Base-by-base conservation (phyloP, 2,888 invertebrate species). In the Urechis unicinctus region DNA sequence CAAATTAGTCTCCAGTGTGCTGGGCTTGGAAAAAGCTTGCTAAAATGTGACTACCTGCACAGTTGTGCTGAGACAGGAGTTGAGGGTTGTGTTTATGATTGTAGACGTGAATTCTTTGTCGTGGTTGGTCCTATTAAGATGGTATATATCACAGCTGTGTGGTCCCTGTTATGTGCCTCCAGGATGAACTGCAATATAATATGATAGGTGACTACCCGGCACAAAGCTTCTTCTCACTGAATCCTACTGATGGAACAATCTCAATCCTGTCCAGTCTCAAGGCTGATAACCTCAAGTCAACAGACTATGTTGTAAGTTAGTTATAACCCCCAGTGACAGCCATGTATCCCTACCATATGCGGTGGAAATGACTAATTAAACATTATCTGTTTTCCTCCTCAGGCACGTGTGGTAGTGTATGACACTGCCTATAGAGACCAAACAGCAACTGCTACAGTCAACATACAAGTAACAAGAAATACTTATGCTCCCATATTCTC, bases 221-320 rank as follows among this genome's bases (percentile, higher is more conserved):
- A 5, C 55, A 60, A 28, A 61, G 59, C 29, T 74, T 68, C 63
- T 72, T 74, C 59, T 55, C 52, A 17, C 60, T 74, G 48, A 58
- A 67, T 24, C 52, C 59, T 21, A 31, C 45, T 1, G 67, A 59
- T 30, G 72, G 72, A 9, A 51, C 54, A 5, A 64, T 74, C 22
- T 49, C 44, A 2, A 58, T 73, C 22, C 62, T 48, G 51, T 59
- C 59, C 50, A 46, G 48, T 17, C 54, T 66, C 51, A 66, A 68
- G 21, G 55, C 50, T 45, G 68, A 69, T 51, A 60, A 61, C 53
- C 58, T 63, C 36, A 63, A 63, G 50, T 58, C 63, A 9, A 58
- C 61, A 1, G 31, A 29, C 22, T 64, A 64, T 49, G 49, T 31
- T 21, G 64, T 64, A 47, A 56, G 61, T 50, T 28, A 28, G 50